These are phyloP conservation scores for Amyelois transitella DNA, from an alignment of 1,140 invertebrate species.

Conservation along the genomic window DNA sequence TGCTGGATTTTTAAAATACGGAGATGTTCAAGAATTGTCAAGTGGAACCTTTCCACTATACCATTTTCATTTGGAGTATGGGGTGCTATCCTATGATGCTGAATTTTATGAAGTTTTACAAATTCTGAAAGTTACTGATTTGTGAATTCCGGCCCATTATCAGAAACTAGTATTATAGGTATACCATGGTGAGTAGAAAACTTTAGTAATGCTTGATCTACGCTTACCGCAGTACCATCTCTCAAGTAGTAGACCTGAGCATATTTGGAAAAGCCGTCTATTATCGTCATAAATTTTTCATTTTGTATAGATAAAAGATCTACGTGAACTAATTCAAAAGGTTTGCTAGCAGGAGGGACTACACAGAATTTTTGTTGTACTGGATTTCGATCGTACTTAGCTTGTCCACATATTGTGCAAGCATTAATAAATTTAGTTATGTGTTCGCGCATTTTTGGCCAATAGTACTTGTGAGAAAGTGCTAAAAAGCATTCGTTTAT, in stretches of 20 bases:
- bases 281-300: slow-evolving; percentile 11
- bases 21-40: too few relatives aligned
- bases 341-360: slow-evolving; percentile 16
- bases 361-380: slow-evolving; percentile 13
- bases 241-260: slow-evolving; percentile 15
- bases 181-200: slow-evolving; percentile 14
- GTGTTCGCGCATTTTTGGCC: slow-evolving; percentile 19
- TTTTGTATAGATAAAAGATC: slow-evolving; percentile 7
- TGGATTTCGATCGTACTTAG: slow-evolving; percentile 17
- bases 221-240: slow-evolving; percentile 9
- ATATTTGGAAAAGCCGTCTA: slow-evolving; percentile 18
- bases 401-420: slow-evolving; percentile 16
- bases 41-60: too few relatives aligned
- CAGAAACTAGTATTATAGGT: slow-evolving; percentile 12
- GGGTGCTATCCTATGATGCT: too few relatives aligned
- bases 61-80: too few relatives aligned
- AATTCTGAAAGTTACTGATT: slow-evolving; percentile 22
- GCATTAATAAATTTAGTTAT: slow-evolving; percentile 14
- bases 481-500: slow-evolving; percentile 15
- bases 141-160: slow-evolving; percentile 16
- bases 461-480: slow-evolving; percentile 12
- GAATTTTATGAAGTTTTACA: slow-evolving; percentile 15
- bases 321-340: slow-evolving; percentile 13
- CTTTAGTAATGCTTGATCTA: slow-evolving; percentile 9
- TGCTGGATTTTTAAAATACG: too few relatives aligned